Conservation (phyloP, 2,888 invertebrate species). For the Dolichomitus sp. region DNA sequence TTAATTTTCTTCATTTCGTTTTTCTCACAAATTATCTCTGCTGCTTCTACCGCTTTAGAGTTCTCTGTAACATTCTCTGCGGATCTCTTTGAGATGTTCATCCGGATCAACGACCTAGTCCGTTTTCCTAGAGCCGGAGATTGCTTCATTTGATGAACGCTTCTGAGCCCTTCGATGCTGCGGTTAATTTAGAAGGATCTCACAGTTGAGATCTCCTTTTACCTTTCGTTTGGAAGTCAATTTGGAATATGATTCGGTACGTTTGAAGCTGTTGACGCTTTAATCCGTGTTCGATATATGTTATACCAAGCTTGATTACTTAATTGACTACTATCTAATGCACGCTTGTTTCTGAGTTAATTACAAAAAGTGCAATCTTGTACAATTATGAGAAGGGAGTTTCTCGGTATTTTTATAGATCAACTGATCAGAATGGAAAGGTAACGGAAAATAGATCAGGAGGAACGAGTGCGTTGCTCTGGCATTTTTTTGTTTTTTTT, state of each 20-base stretch:
- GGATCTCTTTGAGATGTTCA: slow-evolving; percentile 1
- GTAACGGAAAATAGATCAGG: slow-evolving; percentile 29
- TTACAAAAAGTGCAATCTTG: background rate
- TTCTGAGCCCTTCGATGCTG: background rate
- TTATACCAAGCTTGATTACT: background rate
- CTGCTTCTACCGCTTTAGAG: background rate
- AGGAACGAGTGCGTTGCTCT: slow-evolving; percentile 9
- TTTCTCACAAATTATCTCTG: slow-evolving; percentile 3
- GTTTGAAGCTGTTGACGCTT: background rate
- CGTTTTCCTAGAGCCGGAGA: background rate
- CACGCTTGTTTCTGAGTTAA: background rate
- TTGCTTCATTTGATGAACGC: slow-evolving; percentile 1
- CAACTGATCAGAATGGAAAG: slow-evolving; percentile 12
- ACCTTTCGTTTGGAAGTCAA: background rate
- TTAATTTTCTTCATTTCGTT: background rate
- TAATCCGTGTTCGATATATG: background rate
- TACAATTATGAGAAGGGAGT: background rate
- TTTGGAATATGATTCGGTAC: background rate
- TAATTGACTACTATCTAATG: background rate
- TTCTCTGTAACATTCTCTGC: background rate
- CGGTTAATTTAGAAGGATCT: background rate
- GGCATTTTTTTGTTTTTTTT: background rate
- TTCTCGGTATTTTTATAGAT: slow-evolving; percentile 21
- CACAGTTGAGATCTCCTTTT: background rate
- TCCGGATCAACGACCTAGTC: background rate